Percentiles rank a stretch among this genome's conserved stretches.
These are phyloP conservation scores for Mionectes olivaceus DNA, from an alignment of 2,797 vertebrate species.

Conservation along the genomic window DNA sequence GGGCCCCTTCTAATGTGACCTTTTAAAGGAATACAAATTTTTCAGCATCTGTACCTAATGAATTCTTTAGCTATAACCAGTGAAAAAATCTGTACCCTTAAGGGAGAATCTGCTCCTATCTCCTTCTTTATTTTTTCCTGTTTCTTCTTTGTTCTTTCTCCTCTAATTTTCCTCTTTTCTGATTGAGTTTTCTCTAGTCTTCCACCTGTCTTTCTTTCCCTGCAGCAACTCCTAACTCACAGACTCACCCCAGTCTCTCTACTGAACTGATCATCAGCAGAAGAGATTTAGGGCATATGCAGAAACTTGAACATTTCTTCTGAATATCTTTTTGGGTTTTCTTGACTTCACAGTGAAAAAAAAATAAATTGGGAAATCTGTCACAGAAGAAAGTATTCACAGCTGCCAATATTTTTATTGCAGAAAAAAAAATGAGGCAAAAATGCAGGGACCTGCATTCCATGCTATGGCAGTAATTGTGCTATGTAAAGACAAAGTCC, in stretches of 20 bases:
- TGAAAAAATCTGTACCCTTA: neutral
- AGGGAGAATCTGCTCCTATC: neutral
- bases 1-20: neutral
- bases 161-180: neutral
- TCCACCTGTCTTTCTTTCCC: neutral
- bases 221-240: neutral
- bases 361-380: neutral
- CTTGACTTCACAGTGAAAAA: neutral
- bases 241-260: neutral
- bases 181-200: neutral
- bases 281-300: neutral
- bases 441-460: neutral
- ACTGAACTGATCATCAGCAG: neutral
- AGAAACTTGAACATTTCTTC: neutral
- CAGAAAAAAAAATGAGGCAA: neutral
- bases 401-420: neutral
- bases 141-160: neutral
- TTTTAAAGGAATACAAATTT: neutral
- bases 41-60: neutral
- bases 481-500: neutral
- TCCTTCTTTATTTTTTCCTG: neutral
- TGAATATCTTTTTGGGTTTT: neutral
- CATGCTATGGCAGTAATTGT: rapidly evolving
- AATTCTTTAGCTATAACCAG: neutral
- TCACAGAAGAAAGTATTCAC: neutral